Evolutionary conservation across 2,797 vertebrate genomes (phyloP), one percentile per base, ranked within the genome.

Genomic region (Adrianichthys oophorus): DNA sequence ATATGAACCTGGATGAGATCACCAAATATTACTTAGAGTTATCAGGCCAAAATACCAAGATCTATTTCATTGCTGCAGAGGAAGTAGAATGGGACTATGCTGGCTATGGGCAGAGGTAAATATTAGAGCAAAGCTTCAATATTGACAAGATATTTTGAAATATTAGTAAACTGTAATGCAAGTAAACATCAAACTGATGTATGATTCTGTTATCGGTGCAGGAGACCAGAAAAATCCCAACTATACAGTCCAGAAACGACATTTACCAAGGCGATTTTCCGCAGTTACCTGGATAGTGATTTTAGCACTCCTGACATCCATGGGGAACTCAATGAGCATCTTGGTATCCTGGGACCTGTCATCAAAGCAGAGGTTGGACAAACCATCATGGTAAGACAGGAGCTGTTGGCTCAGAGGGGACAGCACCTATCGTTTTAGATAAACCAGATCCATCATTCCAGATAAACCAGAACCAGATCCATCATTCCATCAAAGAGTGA

Each of bases 341-440:
- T 98, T 2, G 97, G 97, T 45, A 94, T 99, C 77, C 91, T 99
- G 42, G 97, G 98, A 4, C 96, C 98, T 1, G 52, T 98, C 47
- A 96, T 99, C 62, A 94, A 92, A 78, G 95, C 95, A 2, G 96
- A 98, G 80, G 94, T 98, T 64, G 94, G 91, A 0, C 94, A 98
- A 59, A 95, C 90, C 49, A 95, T 98, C 59, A 88, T 94, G 75
- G 97, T 98, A 88, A 87, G 92, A 76, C 14, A 15, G 7, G 12
- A 44, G 13, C 32, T 13, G 32, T 37, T 37, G 32, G 32, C 10
- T 4, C 1, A 29, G 29, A 29, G 24, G 29, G 7, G 5, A 8
- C 7, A 29, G 1, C 26, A 29, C 7, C 7, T 29, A 29, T 32
- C 29, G 8, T 7, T 6, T 26, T 2, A 26, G 5, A 26, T 26